Conservation (phyloP, 2,888 invertebrate species). For the Blastobasis adustella region DNA sequence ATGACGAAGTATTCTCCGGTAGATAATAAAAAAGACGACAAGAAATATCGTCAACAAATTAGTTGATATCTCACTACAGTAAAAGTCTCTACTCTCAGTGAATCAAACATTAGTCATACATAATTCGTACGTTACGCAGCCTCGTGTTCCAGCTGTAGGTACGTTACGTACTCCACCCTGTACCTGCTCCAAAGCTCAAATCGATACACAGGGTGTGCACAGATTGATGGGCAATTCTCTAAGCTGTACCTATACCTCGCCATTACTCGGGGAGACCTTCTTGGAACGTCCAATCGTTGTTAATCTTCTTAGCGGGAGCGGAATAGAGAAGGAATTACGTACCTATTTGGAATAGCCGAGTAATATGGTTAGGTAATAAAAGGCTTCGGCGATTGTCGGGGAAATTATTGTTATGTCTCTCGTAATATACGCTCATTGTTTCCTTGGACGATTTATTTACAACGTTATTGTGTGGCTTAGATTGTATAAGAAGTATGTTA, state of each 20-base stretch:
- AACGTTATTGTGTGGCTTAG: conserved; percentile 5
- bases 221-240: conserved; percentile 56
- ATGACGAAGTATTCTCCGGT: too few species aligned
- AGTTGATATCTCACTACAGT: too few species aligned
- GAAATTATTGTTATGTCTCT: conserved; percentile 17
- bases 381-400: conserved; percentile 50
- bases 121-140: too few species aligned
- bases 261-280: conserved; percentile 52
- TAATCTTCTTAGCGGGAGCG: conserved; percentile 68
- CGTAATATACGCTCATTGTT: neutral
- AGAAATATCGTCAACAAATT: too few species aligned
- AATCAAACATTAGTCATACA: too few species aligned
- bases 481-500: too few species aligned
- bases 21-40: too few species aligned
- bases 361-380: conserved; percentile 67
- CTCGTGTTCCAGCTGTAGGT: too few species aligned
- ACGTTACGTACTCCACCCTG: too few species aligned
- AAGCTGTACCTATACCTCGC: conserved; percentile 37
- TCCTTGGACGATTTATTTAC: neutral
- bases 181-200: neutral
- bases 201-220: conserved; percentile 37
- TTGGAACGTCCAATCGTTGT: conserved; percentile 68
- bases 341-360: conserved; percentile 54
- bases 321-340: conserved; percentile 37
- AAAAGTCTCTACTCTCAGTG: too few species aligned